A percentile compares a stretch with the other conserved stretches of the same genome.
phyloP scores from a whole-genome alignment of 2,888 invertebrate species.

The Torymus aiolomorphi region DNA sequence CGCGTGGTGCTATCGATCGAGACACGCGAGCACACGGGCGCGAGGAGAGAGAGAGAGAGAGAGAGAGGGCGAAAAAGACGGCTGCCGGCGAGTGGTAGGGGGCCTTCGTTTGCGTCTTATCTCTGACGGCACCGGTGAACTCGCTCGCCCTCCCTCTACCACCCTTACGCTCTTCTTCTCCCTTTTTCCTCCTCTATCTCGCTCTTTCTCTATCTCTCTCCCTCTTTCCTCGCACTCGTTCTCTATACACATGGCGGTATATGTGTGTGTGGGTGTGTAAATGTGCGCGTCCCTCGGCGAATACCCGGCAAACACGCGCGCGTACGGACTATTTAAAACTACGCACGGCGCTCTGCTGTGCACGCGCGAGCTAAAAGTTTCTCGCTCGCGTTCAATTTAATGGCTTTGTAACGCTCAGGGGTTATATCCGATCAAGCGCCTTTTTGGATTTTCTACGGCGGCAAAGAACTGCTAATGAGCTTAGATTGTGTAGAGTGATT shows the following conservation, averaged over 20 bases:
- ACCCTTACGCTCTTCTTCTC: slow-evolving; percentile 23
- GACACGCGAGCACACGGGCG: slow-evolving; percentile 66
- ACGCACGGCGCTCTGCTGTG: slow-evolving; percentile 63
- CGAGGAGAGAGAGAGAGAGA: slow-evolving; percentile 50
- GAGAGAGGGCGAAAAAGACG: slow-evolving; percentile 54
- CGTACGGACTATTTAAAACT: slow-evolving; percentile 74
- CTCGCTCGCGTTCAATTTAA: slow-evolving; percentile 45
- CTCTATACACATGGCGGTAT: slow-evolving; percentile 1
- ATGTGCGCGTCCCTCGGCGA: slow-evolving; percentile 60
- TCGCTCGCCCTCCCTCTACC: slow-evolving; percentile 24
- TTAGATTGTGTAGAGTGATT: too few species aligned
- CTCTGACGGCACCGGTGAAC: slow-evolving; percentile 70
- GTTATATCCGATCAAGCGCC: slow-evolving; percentile 5
- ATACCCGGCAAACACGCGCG: slow-evolving; percentile 62
- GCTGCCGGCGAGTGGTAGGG: slow-evolving; percentile 58
- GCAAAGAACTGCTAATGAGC: slow-evolving; percentile 4
- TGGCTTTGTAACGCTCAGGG: slow-evolving; percentile 42
- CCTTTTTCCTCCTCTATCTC: slow-evolving; percentile 33
- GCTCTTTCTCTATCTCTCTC: slow-evolving; percentile 32
- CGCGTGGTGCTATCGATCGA: slow-evolving; percentile 76
- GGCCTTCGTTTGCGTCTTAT: slow-evolving; percentile 76
- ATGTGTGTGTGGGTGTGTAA: too few species aligned
- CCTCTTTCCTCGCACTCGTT: slow-evolving; percentile 34
- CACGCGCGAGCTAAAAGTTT: slow-evolving; percentile 33
- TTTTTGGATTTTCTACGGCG: background rate